Base-by-base conservation (phyloP, 2,113 vertebrate genomes). In the Orycteropus afer region DNA sequence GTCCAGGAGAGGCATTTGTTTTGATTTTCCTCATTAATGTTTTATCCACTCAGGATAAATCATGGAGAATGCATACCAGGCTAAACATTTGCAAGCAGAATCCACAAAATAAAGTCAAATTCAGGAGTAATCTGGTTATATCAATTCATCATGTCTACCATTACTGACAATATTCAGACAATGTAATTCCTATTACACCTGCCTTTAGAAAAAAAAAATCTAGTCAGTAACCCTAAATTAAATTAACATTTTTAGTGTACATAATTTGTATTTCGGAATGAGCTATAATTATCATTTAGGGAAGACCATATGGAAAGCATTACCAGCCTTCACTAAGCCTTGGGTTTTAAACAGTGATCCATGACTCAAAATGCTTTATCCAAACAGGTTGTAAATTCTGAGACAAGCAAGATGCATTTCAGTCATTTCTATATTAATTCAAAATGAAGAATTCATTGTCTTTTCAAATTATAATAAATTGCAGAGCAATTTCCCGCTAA, bases 1-100 rank as follows among this genome's bases (percentile, higher is more conserved):
- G 87, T 61, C 80, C 81, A 65, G 67, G 89, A 93, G 86, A 96
- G 94, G 90, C 89, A 98, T 98, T 97, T 96, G 82, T 98, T 98
- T 97, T 96, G 90, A 98, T 98, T 97, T 96, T 86, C n/a, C 77
- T 97, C 96, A 96, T 97, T 98, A 98, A 95, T 91, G 97, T 97
- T 98, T 97, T 97, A 97, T 97, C 96, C 85, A 91, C 80, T 97
- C 97, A 97, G 90, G 86, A 97, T 95, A 96, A 98, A 97, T 97
- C 95, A 80, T 57, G 55, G 91, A 0, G 4, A 98, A 97, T 22
- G 77, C 5, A 45, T 77, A 96, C 73, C 97, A 97, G 97, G 84
- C 76, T 90, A 61, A 97, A 82, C 42, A 86, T 83, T 92, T 96
- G 78, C 93, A 92, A 96, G 96, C 89, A 90, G 5, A 29, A 89